Conservation (phyloP, 2,888 invertebrate genomes). For the Leptura quadrifasciata region DNA sequence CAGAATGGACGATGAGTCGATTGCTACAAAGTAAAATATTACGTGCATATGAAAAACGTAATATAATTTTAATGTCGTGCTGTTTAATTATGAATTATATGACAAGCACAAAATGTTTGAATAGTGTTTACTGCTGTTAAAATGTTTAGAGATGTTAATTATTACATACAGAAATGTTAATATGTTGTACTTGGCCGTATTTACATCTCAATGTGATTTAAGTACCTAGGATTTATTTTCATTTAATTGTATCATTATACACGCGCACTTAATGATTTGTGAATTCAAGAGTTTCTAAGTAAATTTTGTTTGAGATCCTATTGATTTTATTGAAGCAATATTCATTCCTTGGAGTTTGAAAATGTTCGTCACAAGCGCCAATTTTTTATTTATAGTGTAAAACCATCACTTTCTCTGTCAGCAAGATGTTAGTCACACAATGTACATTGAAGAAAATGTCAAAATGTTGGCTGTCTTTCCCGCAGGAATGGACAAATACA, state of each 20-base stretch:
- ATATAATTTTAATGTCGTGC: not conserved
- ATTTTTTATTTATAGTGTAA: too few relatives aligned
- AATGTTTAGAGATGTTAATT: constrained; percentile 3
- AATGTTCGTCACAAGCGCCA: too few relatives aligned
- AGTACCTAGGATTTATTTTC: not conserved
- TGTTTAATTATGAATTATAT: not conserved
- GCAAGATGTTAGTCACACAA: too few relatives aligned
- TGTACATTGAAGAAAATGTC: too few relatives aligned
- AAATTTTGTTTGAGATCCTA: too few relatives aligned
- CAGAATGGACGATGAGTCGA: not conserved
- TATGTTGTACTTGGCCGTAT: not conserved
- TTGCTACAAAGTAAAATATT: not conserved
- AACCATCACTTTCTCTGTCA: too few relatives aligned
- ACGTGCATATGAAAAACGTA: not conserved
- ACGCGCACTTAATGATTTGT: not conserved
- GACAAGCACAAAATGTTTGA: not conserved
- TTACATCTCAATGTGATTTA: not conserved
- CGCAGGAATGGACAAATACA: too few relatives aligned
- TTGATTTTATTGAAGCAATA: too few relatives aligned
- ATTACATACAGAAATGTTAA: not conserved
- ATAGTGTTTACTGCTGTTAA: constrained; percentile 3
- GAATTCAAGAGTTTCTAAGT: too few relatives aligned
- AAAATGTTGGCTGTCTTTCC: too few relatives aligned
- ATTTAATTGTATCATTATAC: not conserved
- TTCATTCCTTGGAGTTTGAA: too few relatives aligned